Percentiles rank a stretch among this genome's conserved stretches.
Evolutionary conservation across 2,888 invertebrate species (phyloP).

Genomic region (Allacma fusca): DNA sequence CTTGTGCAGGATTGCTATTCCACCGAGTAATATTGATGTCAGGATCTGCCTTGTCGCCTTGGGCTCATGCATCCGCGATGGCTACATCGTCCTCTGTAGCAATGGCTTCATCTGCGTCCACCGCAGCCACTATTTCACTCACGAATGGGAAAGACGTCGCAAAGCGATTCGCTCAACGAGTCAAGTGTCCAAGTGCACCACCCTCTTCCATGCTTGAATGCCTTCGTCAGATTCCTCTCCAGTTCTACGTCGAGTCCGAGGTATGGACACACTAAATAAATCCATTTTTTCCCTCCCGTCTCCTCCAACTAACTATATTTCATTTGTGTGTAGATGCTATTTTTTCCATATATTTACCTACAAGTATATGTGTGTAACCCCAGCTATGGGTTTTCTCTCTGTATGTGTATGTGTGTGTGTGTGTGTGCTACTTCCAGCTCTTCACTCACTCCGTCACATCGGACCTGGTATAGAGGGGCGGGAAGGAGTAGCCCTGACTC

Average conservation of each 20-base stretch:
- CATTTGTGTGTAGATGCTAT: not conserved
- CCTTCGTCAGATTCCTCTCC: slow-evolving; percentile 58
- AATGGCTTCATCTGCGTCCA: slow-evolving; percentile 19
- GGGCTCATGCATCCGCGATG: slow-evolving; percentile 66
- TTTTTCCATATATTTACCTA: not conserved
- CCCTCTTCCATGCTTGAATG: slow-evolving; percentile 60
- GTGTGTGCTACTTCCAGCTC: not conserved
- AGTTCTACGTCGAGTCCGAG: slow-evolving; percentile 59
- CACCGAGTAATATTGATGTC: slow-evolving; percentile 78
- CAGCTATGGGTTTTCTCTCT: too few relatives aligned
- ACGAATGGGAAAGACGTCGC: slow-evolving; percentile 64
- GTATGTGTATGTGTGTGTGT: too few relatives aligned
- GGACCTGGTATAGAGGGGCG: too few relatives aligned
- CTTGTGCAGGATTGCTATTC: slow-evolving; percentile 67
- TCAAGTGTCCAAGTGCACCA: slow-evolving; percentile 58
- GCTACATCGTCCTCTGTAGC: slow-evolving; percentile 70
- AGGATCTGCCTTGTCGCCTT: slow-evolving; percentile 80
- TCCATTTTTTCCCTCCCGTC: slow-evolving; percentile 7
- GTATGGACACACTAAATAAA: slow-evolving; percentile 47
- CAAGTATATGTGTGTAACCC: too few relatives aligned
- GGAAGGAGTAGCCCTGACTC: too few relatives aligned
- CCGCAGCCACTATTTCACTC: slow-evolving; percentile 43
- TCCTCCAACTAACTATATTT: not conserved
- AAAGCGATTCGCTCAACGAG: slow-evolving; percentile 57
- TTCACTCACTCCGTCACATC: not conserved